Conservation (phyloP, 2,113 vertebrate species). For the Hylia prasina region DNA sequence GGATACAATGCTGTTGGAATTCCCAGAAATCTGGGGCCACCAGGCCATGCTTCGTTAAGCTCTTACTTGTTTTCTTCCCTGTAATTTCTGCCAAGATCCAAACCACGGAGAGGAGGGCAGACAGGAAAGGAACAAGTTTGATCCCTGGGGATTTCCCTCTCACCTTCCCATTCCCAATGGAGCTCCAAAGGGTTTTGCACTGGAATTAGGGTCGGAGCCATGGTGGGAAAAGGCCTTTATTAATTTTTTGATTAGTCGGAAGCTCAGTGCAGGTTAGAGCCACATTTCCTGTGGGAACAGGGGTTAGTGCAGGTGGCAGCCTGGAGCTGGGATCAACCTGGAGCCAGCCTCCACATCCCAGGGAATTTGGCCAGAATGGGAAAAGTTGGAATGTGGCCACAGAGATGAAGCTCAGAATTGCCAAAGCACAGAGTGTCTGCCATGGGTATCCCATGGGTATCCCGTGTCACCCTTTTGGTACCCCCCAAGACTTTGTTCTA, state of each 20-base stretch:
- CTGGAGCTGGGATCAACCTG: fast-evolving
- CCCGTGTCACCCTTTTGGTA: background rate
- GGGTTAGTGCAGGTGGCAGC: background rate
- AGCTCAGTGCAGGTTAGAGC: background rate
- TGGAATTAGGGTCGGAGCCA: background rate
- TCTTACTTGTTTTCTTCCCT: background rate
- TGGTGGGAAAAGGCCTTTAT: background rate
- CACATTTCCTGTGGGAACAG: fast-evolving
- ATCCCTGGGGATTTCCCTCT: background rate
- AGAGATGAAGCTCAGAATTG: background rate
- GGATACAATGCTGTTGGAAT: background rate
- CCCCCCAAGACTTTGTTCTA: too few species aligned
- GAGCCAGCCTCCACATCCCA: fast-evolving
- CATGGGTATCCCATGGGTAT: fast-evolving
- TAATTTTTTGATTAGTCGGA: background rate
- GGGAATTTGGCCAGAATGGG: fast-evolving
- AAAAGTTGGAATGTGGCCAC: background rate
- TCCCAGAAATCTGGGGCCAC: background rate
- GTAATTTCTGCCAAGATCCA: background rate
- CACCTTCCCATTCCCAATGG: background rate
- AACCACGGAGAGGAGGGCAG: background rate
- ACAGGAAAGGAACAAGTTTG: background rate
- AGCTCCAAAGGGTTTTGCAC: background rate
- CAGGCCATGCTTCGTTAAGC: fast-evolving
- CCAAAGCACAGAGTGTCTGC: background rate